phyloP scores from a whole-genome alignment of 2,797 vertebrate genomes.

The Hippoglossus hippoglossus region DNA sequence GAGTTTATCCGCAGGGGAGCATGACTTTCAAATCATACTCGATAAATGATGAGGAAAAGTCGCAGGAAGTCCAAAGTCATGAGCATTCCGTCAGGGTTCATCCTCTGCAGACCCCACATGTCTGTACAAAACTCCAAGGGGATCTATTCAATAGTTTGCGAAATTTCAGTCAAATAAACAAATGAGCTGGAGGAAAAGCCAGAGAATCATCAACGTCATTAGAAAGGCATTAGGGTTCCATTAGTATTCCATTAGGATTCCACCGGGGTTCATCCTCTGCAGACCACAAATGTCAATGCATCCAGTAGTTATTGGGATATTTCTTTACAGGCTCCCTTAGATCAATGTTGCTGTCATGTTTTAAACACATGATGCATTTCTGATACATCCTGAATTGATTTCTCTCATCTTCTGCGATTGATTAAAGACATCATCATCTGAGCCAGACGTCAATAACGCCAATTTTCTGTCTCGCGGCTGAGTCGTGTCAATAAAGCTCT shows the following conservation, averaged over 20 bases:
- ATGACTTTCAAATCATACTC: neutral
- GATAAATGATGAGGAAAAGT: too few relatives aligned
- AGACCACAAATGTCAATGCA: neutral
- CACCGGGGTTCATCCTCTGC: neutral
- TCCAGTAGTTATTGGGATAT: neutral
- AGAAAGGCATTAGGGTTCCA: neutral
- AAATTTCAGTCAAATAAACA: too few relatives aligned
- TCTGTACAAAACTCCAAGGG: too few relatives aligned
- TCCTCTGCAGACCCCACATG: neutral
- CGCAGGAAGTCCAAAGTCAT: neutral
- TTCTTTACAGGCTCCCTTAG: neutral
- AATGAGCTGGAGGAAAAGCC: too few relatives aligned
- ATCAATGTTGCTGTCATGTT: neutral
- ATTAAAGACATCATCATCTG: neutral
- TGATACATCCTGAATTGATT: too few relatives aligned
- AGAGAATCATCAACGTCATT: too few relatives aligned
- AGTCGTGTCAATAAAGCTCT: conserved; percentile 35
- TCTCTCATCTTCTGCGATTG: neutral
- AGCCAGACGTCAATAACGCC: conserved; percentile 35
- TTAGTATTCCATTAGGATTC: too few relatives aligned
- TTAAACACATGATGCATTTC: neutral
- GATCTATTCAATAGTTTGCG: too few relatives aligned
- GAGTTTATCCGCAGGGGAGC: neutral
- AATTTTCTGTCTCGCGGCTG: conserved; percentile 3
- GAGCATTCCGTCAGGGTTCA: neutral